Evolutionary conservation across 2,888 invertebrate species (phyloP), one percentile per base, ranked within the genome.

Genomic region (Dascillus cervinus): DNA sequence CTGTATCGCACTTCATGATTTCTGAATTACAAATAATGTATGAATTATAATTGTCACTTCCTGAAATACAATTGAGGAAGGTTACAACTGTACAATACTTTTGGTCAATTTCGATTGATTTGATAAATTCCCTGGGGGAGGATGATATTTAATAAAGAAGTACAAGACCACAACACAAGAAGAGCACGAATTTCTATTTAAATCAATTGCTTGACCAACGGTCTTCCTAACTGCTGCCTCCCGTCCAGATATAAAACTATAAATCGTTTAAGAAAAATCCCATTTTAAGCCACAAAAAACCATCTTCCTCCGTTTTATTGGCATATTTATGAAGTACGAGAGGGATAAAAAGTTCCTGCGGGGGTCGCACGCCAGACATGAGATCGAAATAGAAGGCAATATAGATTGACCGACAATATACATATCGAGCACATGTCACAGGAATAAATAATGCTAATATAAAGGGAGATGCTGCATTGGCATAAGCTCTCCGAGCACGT

Each of bases 381-480:
- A 39, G 44, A 50, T 48, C 47, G 50, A 51, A 49, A 52, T 47
- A 44, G 44, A 44, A 46, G 50, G 49, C 54, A 58, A 57, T 58
- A 56, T 46, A 54, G 55, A 61, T 58, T 62, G 62, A 60, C 60
- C 60, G 60, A 60, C 59, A 60, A 62, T 60, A 61, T 61, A 62
- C 59, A 60, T 61, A 61, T 60, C 61, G 60, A 60, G 59, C 60
- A 62, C 59, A 62, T 61, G 60, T 60, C 60, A 56, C 50, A 50
- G 56, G 54, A 58, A 61, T 60, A 61, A 61, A 61, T 61, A 61
- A 60, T 56, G 59, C 57, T 60, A 61, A 61, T 61, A 56, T 53
- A 45, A 46, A n/a, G n/a, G n/a, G 31, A 39, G 45, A 39, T 49
- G 49, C 49, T 53, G 54, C 50, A 46, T 50, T 50, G 48, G 46